Evolutionary conservation across 2,113 vertebrate species (phyloP), one percentile per base, ranked within the genome.

Genomic region (Fregetta grallaria): DNA sequence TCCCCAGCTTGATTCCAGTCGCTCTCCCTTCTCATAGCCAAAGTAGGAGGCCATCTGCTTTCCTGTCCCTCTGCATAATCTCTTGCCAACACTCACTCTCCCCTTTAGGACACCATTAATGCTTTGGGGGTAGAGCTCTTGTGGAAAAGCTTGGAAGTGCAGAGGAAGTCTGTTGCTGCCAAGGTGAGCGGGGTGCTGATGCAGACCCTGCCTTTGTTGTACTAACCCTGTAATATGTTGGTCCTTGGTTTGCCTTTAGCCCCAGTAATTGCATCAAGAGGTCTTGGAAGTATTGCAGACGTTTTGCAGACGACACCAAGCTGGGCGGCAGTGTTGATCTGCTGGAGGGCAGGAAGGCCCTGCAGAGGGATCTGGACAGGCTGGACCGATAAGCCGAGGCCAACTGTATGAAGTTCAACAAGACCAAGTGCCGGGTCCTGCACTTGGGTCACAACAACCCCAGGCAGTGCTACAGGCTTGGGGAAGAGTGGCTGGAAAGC

Each of bases 221-320:
- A 13, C 8, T 52, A 27, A 42, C 14, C 34, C 5, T 1, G 7
- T 10, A 21, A 32, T 36, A 9, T 1, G 0, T 19, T 75, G 16
- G 38, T 59, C 7, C 40, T 82, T 85, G 13, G 23, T 86, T 42
- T 90, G 42, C 53, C 42, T 62, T 92, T 62, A 32, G 9, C 23
- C 11, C 40, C 66, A 40, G 36, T 72, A 88, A 74, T 30, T 62
- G 38, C 6, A 3, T 19, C 34, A 38, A 86, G 70, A 34, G 6
- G 30, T 30, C 65, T 74, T 89, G 59, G 70, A 82, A 36, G 29
- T 25, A 47, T n/a, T n/a, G n/a, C n/a, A n/a, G n/a, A n/a, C n/a
- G n/a, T n/a, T n/a, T n/a, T n/a, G n/a, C n/a, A n/a, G n/a, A n/a
- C n/a, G n/a, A n/a, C n/a, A n/a, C n/a, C n/a, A n/a, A n/a, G n/a